Base-by-base conservation (phyloP, 1,140 invertebrate genomes). In the Brachionus asplanchnoidis region DNA sequence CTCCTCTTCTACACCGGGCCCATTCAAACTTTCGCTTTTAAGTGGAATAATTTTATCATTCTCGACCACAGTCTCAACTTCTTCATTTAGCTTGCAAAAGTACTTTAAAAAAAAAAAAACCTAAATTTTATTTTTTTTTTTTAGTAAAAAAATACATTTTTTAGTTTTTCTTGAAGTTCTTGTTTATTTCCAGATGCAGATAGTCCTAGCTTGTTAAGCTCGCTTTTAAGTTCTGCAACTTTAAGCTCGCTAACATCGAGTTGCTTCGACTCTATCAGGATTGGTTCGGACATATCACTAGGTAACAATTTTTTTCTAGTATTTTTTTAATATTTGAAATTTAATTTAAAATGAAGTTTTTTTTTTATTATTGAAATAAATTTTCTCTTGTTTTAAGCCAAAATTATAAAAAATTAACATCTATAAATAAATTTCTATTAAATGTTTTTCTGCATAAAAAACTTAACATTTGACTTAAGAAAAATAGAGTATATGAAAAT, bases 131-230 rank as follows among this genome's bases (percentile, higher is more conserved):
- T 42, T 77, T 77, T 42, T 77, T 28, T 23, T 53, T 80, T 68
- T 28, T 32, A 80, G 1, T 4, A 11, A 26, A 36, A n/a, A 23
- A 9, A 32, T 68, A 82, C 79, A 82, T 65, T 82, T 68, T 28
- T 66, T 0, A 84, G 26, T 70, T 70, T 84, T 44, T 68, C 36
- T n/a, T 68, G 36, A 32, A 84, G 65, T 17, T 84, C 82, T 53
- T 84, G 60, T 68, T 84, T 84, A 40, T 70, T 70, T 11, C 82
- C 82, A 9, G 82, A 84, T 14, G 82, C 70, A 17, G 65, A 68
- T 11, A 46, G 12, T 17, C 65, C 65, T 68, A 60, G n/a, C 46
- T 84, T 68, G 50, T 70, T 84, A 4, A 84, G 36, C 46, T 84
- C 82, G 8, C 14, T 42, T 53, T 23, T 68, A 5, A 84, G 20